A percentile compares a stretch with the other conserved stretches of the same genome.
phyloP scores from a whole-genome alignment of 2,113 vertebrate genomes.

The Gnathonemus longibarbis region DNA sequence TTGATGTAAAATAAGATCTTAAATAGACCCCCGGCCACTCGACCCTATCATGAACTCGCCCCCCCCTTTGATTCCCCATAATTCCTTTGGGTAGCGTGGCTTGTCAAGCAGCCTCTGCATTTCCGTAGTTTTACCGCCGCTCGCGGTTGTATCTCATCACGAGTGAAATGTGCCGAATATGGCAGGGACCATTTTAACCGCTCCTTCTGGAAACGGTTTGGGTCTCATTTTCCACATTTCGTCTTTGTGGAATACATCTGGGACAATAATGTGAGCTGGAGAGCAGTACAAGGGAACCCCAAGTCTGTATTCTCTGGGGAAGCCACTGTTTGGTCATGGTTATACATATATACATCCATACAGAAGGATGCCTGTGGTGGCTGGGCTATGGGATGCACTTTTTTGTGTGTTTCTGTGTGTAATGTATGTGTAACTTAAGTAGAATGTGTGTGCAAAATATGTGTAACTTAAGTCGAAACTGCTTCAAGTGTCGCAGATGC shows the following conservation, averaged over 20 bases:
- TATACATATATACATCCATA: not conserved
- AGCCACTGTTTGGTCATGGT: not conserved
- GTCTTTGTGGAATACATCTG: not conserved
- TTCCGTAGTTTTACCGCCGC: not conserved
- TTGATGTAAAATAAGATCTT: not conserved
- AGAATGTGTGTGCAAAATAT: not conserved
- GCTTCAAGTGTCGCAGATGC: not conserved
- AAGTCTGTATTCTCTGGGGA: not conserved
- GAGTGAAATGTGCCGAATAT: not conserved
- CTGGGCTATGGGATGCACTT: not conserved
- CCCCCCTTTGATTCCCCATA: not conserved
- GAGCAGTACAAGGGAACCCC: not conserved
- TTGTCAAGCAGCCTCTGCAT: not conserved
- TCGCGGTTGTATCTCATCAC: not conserved
- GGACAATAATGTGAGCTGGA: not conserved
- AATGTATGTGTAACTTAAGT: not conserved
- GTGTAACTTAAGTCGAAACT: too few relatives aligned
- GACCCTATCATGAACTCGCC: not conserved
- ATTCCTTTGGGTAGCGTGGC: not conserved
- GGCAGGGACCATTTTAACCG: slow-evolving; percentile 1
- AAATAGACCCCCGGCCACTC: not conserved
- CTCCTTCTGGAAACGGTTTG: not conserved
- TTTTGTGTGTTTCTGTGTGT: not conserved
- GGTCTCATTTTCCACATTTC: not conserved
- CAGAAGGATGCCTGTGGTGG: not conserved